Conservation (phyloP, 2,888 invertebrate genomes). For the Chloromyia formosa region DNA sequence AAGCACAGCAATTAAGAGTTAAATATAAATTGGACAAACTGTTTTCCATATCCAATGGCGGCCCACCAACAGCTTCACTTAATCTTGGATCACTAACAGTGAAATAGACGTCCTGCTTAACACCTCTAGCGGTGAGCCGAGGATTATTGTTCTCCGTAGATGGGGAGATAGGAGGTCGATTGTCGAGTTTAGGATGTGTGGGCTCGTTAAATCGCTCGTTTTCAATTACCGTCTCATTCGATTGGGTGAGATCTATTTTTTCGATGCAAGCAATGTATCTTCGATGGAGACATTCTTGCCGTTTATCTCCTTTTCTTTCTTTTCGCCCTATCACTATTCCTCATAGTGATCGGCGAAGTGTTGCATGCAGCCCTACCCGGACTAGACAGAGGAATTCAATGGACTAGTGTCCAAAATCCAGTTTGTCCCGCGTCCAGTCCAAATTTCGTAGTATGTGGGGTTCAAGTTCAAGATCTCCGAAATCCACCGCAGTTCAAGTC, state of each 20-base stretch:
- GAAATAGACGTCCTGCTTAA: constrained; percentile 92
- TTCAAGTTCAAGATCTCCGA: too few relatives aligned
- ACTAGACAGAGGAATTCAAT: too few relatives aligned
- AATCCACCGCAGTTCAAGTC: too few relatives aligned
- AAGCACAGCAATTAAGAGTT: constrained; percentile 5
- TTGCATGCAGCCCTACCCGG: too few relatives aligned
- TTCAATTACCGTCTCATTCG: constrained; percentile 61
- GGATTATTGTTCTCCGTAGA: constrained; percentile 51
- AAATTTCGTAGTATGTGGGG: too few relatives aligned
- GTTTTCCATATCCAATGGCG: constrained; percentile 90
- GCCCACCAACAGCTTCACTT: constrained; percentile 77
- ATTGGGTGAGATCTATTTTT: constrained; percentile 60
- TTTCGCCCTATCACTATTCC: too few relatives aligned
- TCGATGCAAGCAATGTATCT: constrained; percentile 55
- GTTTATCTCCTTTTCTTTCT: constrained; percentile 60
- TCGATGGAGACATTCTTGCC: constrained; percentile 47
- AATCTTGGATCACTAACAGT: constrained; percentile 81
- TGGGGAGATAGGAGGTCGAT: background rate
- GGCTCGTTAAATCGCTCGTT: constrained; percentile 49
- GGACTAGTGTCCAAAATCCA: too few relatives aligned
- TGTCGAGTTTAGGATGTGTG: constrained; percentile 41
- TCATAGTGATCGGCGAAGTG: too few relatives aligned
- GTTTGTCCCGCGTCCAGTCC: too few relatives aligned
- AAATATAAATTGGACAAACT: constrained; percentile 70
- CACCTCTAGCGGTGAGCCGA: constrained; percentile 67